A percentile compares a stretch with the other conserved stretches of the same genome.
These are phyloP conservation scores for Sitta carolinensis DNA, from an alignment of 2,797 vertebrate species.

Conservation along the genomic window DNA sequence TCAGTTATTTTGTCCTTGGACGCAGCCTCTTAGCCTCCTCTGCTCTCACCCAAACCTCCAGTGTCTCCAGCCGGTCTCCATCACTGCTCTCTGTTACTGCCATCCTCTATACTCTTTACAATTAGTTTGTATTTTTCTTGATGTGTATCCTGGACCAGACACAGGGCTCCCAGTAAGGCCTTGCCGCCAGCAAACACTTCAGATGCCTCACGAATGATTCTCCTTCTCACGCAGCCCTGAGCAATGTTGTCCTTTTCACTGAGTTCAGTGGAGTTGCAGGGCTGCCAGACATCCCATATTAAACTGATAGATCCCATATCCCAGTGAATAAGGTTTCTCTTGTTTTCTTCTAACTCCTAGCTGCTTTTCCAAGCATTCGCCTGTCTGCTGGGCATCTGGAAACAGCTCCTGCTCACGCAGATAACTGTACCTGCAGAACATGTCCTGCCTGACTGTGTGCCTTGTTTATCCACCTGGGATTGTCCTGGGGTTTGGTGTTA, in stretches of 20 bases:
- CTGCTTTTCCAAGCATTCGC: not conserved
- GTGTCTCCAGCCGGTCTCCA: not conserved
- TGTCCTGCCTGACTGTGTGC: not conserved
- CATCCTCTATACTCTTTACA: not conserved
- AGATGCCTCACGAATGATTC: not conserved
- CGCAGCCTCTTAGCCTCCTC: not conserved
- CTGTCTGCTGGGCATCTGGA: not conserved
- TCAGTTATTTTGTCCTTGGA: not conserved
- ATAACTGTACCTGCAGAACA: not conserved
- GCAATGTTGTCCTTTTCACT: not conserved
- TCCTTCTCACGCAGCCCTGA: not conserved
- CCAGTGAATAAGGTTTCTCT: not conserved
- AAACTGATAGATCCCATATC: not conserved
- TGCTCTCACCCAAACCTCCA: not conserved
- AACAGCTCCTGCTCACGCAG: not conserved
- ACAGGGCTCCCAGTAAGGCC: not conserved
- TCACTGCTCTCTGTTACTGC: not conserved
- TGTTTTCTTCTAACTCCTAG: not conserved
- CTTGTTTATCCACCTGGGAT: not conserved
- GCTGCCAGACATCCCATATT: slow-evolving; percentile 2
- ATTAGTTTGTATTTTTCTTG: slow-evolving; percentile 26
- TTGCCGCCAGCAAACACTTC: not conserved
- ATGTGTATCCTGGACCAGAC: not conserved
- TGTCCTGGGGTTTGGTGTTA: not conserved
- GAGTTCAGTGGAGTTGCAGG: not conserved